Evolutionary conservation across 2,888 invertebrate genomes (phyloP).

Genomic region (Scaptomyza tumidula): DNA sequence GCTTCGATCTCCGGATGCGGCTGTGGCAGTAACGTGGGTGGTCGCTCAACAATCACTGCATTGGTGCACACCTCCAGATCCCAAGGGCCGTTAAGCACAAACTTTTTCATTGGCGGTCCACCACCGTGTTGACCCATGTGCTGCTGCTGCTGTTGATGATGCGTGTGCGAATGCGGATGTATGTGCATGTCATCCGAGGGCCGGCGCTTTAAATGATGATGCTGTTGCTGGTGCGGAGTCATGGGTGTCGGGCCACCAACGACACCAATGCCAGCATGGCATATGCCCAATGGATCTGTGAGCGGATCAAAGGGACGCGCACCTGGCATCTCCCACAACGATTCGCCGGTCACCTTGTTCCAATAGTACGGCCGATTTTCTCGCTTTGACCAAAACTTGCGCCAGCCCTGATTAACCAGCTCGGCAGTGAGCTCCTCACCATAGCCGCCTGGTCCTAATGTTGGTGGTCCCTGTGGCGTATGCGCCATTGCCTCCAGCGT

Average conservation of each 20-base stretch:
- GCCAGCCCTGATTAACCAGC: conserved; percentile 94
- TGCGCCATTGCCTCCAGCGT: conserved; percentile 81
- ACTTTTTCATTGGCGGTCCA: conserved; percentile 93
- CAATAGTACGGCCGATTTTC: conserved; percentile 98
- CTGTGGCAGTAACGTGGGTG: conserved; percentile 93
- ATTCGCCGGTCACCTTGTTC: conserved; percentile 97
- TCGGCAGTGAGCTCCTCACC: conserved; percentile 84
- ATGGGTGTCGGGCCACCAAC: conserved; percentile 73
- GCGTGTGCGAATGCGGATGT: conserved; percentile 70
- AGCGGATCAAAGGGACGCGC: conserved; percentile 93
- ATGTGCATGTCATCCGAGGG: conserved; percentile 84
- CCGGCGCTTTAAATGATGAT: conserved; percentile 82
- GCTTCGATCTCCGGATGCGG: conserved; percentile 97
- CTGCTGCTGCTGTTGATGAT: conserved; percentile 70
- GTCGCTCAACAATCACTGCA: conserved; percentile 91
- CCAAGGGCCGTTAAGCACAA: conserved; percentile 96
- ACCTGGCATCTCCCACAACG: conserved; percentile 98
- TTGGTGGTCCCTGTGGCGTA: conserved; percentile 83
- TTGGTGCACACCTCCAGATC: conserved; percentile 97
- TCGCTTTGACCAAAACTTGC: conserved; percentile 97
- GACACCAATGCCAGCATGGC: conserved; percentile 69
- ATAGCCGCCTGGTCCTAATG: conserved; percentile 75
- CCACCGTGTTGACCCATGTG: conserved; percentile 83
- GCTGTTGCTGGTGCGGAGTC: conserved; percentile 75
- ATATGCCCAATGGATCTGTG: conserved; percentile 91